A percentile compares a stretch with the other conserved stretches of the same genome.
Conservation (phyloP, 2,888 invertebrate genomes). For the Sphecodes monilicornis region DNA sequence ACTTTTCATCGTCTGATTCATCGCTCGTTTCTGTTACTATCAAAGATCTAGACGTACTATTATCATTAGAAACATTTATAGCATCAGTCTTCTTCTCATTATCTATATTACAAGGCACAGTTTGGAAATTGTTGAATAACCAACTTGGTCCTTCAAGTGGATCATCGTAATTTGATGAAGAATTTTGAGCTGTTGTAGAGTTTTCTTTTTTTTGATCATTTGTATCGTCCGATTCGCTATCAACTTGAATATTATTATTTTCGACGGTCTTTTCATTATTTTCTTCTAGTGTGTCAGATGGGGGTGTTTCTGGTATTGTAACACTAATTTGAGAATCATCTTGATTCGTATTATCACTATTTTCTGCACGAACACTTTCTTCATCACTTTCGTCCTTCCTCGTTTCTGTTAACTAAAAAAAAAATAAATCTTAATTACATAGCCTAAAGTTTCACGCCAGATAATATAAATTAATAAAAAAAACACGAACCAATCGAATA, state of each 20-base stretch:
- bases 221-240: not conserved
- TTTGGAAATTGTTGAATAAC: constrained; percentile 68
- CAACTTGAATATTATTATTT: not conserved
- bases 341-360: constrained; percentile 28
- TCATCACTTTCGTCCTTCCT: constrained; percentile 20
- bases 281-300: not conserved
- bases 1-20: constrained; percentile 15
- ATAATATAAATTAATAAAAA: not conserved
- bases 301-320: constrained; percentile 29
- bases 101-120: constrained; percentile 40
- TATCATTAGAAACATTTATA: constrained; percentile 30
- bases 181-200: not conserved
- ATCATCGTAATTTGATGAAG: constrained; percentile 69
- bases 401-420: constrained; percentile 52
- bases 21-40: constrained; percentile 2
- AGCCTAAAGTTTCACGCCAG: too few species aligned
- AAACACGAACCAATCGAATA: constrained; percentile 71
- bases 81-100: constrained; percentile 41
- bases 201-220: constrained; percentile 1
- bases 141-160: constrained; percentile 83
- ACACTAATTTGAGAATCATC: constrained; percentile 17
- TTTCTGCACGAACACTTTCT: constrained; percentile 20
- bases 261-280: not conserved
- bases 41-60: constrained; percentile 13
- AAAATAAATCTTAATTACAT: constrained; percentile 4